Evolutionary conservation across 1,140 invertebrate genomes (phyloP), one percentile per base, ranked within the genome.

Genomic region (Manduca sexta): DNA sequence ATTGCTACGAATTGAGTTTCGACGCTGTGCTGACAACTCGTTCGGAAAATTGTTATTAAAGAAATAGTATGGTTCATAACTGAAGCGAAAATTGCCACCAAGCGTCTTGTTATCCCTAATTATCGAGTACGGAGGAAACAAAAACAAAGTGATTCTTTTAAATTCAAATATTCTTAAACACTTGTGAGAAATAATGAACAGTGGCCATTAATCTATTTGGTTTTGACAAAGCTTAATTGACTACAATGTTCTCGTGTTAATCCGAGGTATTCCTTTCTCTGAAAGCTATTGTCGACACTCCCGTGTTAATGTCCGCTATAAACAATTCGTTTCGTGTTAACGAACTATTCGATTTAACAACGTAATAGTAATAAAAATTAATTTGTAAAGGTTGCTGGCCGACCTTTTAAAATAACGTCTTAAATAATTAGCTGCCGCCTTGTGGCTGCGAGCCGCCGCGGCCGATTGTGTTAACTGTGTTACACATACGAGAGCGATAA

Each of bases 241-340:
- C 3, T 56, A 31, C 42, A 52, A 41, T 60, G 52, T 21, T 66
- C 61, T n/a, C 33, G 33, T 14, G 6, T 34, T 56, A 62, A 62
- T 59, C 45, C 52, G 41, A 46, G 58, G 45, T 52, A 29, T 46
- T 26, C 45, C 11, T 21, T 21, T 21, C 21, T 21, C 2, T 21
- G 21, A 21, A 21, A 3, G 21, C 7, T 2, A 21, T 7, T 78
- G 75, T 75, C 67, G 62, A 56, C 69, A 69, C 64, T 67, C 63
- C 60, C 53, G 64, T 57, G 54, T 70, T 76, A 73, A 79, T 74
- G 62, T 66, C 66, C 56, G 60, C 60, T 64, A 76, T 81, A 78
- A 84, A 75, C 74, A 71, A 84, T 84, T 81, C 65, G 80, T 74
- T 80, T 66, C 75, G 66, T 64, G 60, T 72, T 64, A 60, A 62